Evolutionary conservation across 2,888 invertebrate genomes (phyloP).

Genomic region (Pharmacophagus antenor): DNA sequence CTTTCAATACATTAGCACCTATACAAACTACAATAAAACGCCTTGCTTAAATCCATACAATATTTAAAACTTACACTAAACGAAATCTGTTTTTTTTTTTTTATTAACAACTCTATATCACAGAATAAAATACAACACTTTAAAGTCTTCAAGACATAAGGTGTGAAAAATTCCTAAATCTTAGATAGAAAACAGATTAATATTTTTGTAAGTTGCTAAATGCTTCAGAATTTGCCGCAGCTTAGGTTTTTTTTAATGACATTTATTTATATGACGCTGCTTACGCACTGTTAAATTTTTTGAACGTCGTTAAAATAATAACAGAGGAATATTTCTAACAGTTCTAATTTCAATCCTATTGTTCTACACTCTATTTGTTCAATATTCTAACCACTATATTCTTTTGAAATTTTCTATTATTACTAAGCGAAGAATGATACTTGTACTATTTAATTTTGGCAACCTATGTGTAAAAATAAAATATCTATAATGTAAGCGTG

Average conservation of each 20-base stretch:
- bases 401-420: too few relatives aligned
- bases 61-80: conserved; percentile 33
- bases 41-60: conserved; percentile 29
- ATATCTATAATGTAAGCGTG: too few relatives aligned
- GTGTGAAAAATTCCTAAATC: conserved; percentile 27
- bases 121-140: conserved; percentile 72
- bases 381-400: too few relatives aligned
- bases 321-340: too few relatives aligned
- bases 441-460: too few relatives aligned
- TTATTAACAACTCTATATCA: conserved; percentile 69
- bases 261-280: neutral
- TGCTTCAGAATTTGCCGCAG: conserved; percentile 2
- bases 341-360: too few relatives aligned
- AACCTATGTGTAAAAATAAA: too few relatives aligned
- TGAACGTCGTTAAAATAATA: neutral
- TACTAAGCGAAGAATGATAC: too few relatives aligned
- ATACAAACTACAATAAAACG: conserved; percentile 27
- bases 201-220: neutral
- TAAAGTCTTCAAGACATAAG: conserved; percentile 54
- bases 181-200: neutral
- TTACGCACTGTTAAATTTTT: neutral
- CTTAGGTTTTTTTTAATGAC: neutral
- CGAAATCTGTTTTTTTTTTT: conserved; percentile 41
- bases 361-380: too few relatives aligned
- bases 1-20: conserved; percentile 5